Evolutionary conservation across 92 coral and sea anemone genomes (phyloP).

Genomic region (Porites cylindrica): DNA sequence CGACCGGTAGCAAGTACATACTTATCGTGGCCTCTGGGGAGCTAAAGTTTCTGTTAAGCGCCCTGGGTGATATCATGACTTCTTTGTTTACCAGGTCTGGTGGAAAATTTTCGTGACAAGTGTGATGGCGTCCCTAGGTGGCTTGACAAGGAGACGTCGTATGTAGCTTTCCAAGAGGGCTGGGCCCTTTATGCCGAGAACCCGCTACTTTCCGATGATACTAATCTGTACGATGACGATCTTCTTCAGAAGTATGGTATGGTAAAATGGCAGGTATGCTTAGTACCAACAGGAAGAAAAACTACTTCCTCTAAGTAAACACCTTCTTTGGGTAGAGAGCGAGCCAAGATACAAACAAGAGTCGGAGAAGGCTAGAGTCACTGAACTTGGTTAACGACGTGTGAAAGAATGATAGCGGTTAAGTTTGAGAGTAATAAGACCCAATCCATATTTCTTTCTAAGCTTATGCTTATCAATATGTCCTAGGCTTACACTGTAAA

Average conservation of each 20-base stretch:
- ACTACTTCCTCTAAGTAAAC: no score
- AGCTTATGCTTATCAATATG: no score
- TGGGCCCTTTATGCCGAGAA: conserved; percentile 87
- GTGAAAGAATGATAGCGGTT: no score
- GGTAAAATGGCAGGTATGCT: conserved; percentile 88
- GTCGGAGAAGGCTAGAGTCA: no score
- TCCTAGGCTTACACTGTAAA: no score
- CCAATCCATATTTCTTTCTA: no score
- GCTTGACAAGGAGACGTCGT: conserved; percentile 72
- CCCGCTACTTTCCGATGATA: conserved; percentile 79
- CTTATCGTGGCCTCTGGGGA: no score
- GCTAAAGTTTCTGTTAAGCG: not conserved
- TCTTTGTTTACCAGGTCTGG: conserved; percentile 49
- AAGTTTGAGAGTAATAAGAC: no score
- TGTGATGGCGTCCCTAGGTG: conserved; percentile 83
- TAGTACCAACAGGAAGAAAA: not conserved
- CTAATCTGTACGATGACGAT: conserved; percentile 69
- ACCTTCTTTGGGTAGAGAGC: no score
- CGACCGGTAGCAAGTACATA: no score
- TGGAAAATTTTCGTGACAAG: conserved; percentile 85
- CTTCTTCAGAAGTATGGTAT: conserved; percentile 79
- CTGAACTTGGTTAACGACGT: no score
- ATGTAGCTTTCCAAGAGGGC: conserved; percentile 86
- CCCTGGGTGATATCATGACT: not conserved
- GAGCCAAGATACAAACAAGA: no score